Percentiles rank a stretch among this genome's conserved stretches.
phyloP scores from a whole-genome alignment of 2,888 invertebrate genomes.

The Agrotis ipsilon region DNA sequence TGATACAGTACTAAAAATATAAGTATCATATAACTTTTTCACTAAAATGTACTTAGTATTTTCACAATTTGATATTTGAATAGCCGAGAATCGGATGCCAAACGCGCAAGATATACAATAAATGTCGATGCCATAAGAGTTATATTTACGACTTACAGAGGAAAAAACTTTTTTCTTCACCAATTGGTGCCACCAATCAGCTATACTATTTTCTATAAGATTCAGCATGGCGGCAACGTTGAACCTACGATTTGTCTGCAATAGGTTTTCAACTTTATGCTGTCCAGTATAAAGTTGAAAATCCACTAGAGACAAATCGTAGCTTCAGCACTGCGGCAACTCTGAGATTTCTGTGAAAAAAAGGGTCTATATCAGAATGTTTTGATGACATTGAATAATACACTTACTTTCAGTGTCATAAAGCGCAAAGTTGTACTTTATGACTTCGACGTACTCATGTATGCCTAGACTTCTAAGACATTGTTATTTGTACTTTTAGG shows the following conservation, averaged over 20 bases:
- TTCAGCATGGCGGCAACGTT: too few species aligned
- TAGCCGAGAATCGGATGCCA: conserved; percentile 51
- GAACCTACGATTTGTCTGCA: too few species aligned
- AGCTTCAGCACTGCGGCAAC: too few species aligned
- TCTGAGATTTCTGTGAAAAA: too few species aligned
- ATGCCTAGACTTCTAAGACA: not conserved
- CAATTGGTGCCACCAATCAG: too few species aligned
- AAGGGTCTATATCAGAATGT: too few species aligned
- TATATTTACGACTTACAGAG: conserved; percentile 19
- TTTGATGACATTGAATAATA: not conserved
- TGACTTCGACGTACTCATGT: not conserved
- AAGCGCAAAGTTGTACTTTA: conserved; percentile 2
- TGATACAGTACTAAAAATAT: not conserved
- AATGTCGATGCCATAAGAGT: conserved; percentile 49
- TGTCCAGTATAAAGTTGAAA: too few species aligned
- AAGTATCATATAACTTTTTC: conserved; percentile 7
- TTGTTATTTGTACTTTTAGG: not conserved
- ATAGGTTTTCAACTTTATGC: too few species aligned
- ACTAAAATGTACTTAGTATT: conserved; percentile 31
- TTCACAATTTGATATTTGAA: conserved; percentile 34
- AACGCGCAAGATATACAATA: conserved; percentile 35
- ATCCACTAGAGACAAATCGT: too few species aligned
- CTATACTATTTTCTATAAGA: too few species aligned
- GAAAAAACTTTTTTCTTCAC: conserved; percentile 18
- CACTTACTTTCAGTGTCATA: too few species aligned